Percentiles rank a stretch among this genome's conserved stretches.
Conservation (phyloP, 2,113 vertebrate genomes). For the Scolopax mira region DNA sequence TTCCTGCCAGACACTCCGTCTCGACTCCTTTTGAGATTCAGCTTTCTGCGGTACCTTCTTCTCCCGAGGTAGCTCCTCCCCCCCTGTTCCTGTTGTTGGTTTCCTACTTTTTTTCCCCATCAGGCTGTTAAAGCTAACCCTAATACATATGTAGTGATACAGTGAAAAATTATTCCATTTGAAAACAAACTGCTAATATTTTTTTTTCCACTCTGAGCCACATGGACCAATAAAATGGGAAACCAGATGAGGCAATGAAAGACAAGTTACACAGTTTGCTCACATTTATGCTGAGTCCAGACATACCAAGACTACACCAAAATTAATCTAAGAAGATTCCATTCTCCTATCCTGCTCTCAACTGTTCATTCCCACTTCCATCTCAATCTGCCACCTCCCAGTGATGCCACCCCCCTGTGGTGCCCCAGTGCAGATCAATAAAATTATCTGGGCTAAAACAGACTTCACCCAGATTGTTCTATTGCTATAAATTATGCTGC, state of each 20-base stretch:
- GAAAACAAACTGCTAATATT: background rate
- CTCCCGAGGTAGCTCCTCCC: background rate
- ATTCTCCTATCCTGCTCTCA: background rate
- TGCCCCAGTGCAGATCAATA: background rate
- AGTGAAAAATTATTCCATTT: background rate
- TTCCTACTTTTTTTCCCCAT: background rate
- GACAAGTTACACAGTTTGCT: background rate
- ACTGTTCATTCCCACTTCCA: background rate
- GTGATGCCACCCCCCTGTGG: background rate
- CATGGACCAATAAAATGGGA: background rate
- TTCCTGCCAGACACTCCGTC: slow-evolving; percentile 2
- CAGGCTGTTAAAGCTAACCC: background rate
- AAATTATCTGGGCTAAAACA: background rate
- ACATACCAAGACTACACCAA: background rate
- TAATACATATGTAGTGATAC: background rate
- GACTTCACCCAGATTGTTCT: background rate
- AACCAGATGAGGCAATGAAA: background rate
- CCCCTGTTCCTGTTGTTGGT: background rate
- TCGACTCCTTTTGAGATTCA: background rate
- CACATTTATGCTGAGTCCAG: background rate
- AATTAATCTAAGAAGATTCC: background rate
- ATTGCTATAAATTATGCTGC: background rate
- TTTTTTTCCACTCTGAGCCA: background rate
- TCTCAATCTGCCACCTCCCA: background rate
- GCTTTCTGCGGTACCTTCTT: background rate